Conservation (phyloP, 2,888 invertebrate genomes). For the Ditylenchus weischeri region DNA sequence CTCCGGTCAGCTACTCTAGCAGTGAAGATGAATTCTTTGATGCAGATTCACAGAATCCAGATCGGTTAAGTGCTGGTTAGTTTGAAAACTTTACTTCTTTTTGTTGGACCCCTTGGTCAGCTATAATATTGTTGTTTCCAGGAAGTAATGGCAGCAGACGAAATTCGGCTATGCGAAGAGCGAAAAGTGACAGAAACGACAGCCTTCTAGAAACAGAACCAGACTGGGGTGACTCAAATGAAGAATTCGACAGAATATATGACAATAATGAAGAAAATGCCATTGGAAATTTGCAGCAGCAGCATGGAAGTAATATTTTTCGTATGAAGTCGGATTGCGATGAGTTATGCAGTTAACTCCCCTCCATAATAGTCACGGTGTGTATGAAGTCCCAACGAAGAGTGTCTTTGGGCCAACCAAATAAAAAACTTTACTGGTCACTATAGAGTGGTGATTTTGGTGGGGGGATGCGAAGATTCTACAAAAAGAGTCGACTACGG, state of each 20-base stretch:
- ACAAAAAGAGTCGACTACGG: too few species aligned
- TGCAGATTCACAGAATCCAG: conserved; percentile 54
- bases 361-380: too few species aligned
- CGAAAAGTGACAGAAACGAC: not conserved
- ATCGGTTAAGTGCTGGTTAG: conserved; percentile 7
- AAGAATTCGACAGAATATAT: conserved; percentile 63
- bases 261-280: conserved; percentile 54
- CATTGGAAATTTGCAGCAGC: conserved; percentile 88
- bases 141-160: conserved; percentile 3
- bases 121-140: too few species aligned
- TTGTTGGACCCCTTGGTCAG: too few species aligned
- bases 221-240: conserved; percentile 63
- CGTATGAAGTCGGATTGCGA: too few species aligned
- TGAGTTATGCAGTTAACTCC: too few species aligned
- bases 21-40: conserved; percentile 81
- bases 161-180: not conserved
- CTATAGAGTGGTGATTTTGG: too few species aligned
- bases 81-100: too few species aligned
- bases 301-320: conserved; percentile 74
- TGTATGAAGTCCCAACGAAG: too few species aligned
- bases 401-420: too few species aligned
- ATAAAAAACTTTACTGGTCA: too few species aligned
- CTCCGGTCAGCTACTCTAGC: conserved; percentile 92
- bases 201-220: conserved; percentile 22
- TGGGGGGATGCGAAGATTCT: too few species aligned